phyloP scores from a whole-genome alignment of 2,113 vertebrate species.

The Tonatia bakeri region DNA sequence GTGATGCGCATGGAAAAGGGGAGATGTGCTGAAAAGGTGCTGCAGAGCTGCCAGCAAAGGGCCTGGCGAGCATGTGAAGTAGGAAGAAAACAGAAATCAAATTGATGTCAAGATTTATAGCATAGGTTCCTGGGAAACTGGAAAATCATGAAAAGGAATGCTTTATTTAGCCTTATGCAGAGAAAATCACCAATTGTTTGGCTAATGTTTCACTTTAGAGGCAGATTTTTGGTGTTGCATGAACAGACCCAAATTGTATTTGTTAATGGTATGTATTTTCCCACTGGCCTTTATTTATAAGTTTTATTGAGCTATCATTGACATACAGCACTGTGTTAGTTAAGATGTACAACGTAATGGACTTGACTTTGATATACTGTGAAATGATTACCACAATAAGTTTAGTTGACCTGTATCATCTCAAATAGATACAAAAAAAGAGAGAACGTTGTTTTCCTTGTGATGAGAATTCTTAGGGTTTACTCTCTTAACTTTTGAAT shows the following conservation, averaged over 20 bases:
- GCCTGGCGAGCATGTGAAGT: background rate
- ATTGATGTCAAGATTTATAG: background rate
- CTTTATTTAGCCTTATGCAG: background rate
- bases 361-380: background rate
- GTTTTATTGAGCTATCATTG: background rate
- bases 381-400: background rate
- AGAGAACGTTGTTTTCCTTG: background rate
- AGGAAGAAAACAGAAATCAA: background rate
- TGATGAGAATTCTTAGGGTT: background rate
- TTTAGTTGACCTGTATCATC: background rate
- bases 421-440: background rate
- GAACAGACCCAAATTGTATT: background rate
- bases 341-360: background rate
- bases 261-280: background rate
- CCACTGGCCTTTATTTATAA: background rate
- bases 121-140: background rate
- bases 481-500: background rate
- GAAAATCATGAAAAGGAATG: background rate
- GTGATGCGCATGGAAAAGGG: background rate
- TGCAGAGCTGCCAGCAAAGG: background rate
- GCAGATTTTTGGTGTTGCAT: background rate
- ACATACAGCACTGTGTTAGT: background rate
- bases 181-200: background rate
- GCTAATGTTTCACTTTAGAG: background rate
- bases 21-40: background rate